Evolutionary conservation across 1,140 invertebrate genomes (phyloP).

Genomic region (Ceratosolen solmsi): DNA sequence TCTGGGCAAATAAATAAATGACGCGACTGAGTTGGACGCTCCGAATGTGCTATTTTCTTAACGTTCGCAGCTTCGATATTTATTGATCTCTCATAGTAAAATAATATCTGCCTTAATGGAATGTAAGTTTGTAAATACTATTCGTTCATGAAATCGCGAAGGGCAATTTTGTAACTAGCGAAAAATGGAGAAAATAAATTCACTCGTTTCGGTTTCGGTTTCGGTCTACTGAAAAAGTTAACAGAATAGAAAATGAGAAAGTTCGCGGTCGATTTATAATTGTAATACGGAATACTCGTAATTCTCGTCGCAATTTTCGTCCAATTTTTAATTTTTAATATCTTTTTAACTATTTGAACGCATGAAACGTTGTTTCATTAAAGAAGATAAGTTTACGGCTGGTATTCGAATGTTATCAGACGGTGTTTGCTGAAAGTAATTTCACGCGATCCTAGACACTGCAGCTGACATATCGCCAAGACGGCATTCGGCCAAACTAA

Average conservation of each 20-base stretch:
- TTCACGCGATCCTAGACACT: background rate
- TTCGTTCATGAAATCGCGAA: background rate
- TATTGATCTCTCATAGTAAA: too few relatives aligned
- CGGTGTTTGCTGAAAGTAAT: background rate
- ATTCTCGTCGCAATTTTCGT: background rate
- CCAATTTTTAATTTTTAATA: background rate
- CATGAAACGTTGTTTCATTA: too few relatives aligned
- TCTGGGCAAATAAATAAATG: too few relatives aligned
- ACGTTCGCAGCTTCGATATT: too few relatives aligned
- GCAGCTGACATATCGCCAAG: constrained; percentile 19
- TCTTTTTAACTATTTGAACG: background rate
- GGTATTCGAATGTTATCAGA: background rate
- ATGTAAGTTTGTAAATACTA: too few relatives aligned
- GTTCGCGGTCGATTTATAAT: constrained; percentile 15
- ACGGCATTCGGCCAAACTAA: constrained; percentile 26
- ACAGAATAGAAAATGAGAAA: constrained; percentile 44
- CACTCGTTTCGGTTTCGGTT: background rate
- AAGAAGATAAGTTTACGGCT: background rate
- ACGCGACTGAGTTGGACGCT: too few relatives aligned
- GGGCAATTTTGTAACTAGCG: background rate
- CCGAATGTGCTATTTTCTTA: too few relatives aligned
- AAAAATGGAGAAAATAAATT: background rate
- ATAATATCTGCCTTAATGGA: too few relatives aligned
- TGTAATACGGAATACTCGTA: constrained; percentile 1
- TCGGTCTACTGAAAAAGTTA: constrained; percentile 36